Evolutionary conservation across 2,113 vertebrate species (phyloP).

Genomic region (Tricholaema leucomelas): DNA sequence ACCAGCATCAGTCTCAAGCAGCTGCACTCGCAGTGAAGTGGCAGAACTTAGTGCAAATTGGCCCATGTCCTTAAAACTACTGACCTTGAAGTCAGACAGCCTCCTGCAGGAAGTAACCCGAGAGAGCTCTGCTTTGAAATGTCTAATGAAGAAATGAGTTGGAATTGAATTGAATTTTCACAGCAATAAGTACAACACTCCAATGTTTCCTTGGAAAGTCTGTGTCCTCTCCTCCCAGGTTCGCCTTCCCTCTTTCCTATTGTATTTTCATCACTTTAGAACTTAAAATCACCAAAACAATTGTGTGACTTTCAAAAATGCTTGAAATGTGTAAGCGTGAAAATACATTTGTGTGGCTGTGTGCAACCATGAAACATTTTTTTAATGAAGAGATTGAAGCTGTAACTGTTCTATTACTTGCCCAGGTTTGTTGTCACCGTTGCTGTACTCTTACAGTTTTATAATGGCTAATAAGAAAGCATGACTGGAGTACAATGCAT

Average conservation of each 20-base stretch:
- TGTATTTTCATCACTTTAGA: conserved; percentile 35
- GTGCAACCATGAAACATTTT: conserved; percentile 10
- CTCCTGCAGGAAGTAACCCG: background rate
- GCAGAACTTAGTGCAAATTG: background rate
- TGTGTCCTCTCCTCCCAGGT: background rate
- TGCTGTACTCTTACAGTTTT: background rate
- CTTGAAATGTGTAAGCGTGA: conserved; percentile 3
- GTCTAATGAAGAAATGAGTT: background rate
- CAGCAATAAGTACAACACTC: background rate
- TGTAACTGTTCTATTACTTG: background rate
- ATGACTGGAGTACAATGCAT: background rate
- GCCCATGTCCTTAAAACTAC: background rate
- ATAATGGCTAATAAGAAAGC: background rate
- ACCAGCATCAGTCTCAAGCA: background rate
- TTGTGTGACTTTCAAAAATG: conserved; percentile 44
- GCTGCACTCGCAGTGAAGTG: background rate
- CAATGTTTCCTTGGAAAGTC: conserved; percentile 1
- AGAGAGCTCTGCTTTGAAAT: background rate
- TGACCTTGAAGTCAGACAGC: background rate
- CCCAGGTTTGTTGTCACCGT: background rate
- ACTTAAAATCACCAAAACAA: conserved; percentile 52
- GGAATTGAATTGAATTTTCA: conserved; percentile 15
- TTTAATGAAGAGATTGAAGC: conserved; percentile 44
- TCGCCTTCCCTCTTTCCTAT: background rate
- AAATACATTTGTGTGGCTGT: conserved; percentile 41